Evolutionary conservation across 2,113 vertebrate genomes (phyloP).

Genomic region (Oreochromis spilurus): DNA sequence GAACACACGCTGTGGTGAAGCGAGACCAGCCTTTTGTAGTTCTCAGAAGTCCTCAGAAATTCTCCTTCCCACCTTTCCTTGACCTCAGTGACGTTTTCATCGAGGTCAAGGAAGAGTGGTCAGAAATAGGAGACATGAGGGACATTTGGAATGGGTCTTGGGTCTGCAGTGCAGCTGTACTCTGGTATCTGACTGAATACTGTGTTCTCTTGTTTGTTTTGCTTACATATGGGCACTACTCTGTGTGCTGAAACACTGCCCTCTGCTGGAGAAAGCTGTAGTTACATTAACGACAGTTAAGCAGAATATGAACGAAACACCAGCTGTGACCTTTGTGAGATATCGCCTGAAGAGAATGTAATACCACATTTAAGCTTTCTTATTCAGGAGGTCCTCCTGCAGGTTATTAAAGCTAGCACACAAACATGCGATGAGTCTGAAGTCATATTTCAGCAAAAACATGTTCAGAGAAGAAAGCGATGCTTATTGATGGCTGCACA

Average conservation of each 20-base stretch:
- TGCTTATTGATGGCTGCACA: neutral
- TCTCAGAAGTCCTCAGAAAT: too few species aligned
- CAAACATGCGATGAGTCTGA: neutral
- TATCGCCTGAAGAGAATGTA: neutral
- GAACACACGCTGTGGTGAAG: too few species aligned
- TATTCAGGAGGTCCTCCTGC: neutral
- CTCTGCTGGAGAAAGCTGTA: neutral
- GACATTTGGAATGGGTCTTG: neutral
- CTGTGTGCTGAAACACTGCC: neutral
- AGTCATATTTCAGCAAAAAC: neutral
- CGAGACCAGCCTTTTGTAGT: too few species aligned
- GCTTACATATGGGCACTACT: neutral
- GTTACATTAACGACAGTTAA: neutral
- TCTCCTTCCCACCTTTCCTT: too few species aligned
- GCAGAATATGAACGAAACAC: neutral
- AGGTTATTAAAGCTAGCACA: neutral
- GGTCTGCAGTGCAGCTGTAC: neutral
- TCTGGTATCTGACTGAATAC: neutral
- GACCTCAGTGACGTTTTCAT: too few species aligned
- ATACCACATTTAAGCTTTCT: neutral
- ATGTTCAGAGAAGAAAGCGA: neutral
- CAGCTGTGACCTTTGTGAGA: neutral
- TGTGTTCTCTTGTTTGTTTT: neutral
- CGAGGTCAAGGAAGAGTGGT: too few species aligned
- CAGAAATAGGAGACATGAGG: too few species aligned